These are phyloP conservation scores for Mionectes olivaceus DNA, from an alignment of 2,797 vertebrate genomes.

Conservation along the genomic window DNA sequence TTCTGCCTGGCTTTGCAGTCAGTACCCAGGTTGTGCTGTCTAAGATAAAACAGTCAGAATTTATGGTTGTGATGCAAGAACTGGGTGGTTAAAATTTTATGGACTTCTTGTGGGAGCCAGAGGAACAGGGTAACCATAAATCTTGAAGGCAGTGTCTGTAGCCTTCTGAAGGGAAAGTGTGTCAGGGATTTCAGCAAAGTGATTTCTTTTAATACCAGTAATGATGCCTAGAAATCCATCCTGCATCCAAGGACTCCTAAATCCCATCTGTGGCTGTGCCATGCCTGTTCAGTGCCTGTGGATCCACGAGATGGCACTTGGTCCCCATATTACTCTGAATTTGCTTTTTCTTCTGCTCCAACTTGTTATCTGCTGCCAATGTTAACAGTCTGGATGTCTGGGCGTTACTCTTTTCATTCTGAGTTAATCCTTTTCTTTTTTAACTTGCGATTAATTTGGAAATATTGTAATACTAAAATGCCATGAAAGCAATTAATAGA, in stretches of 20 bases:
- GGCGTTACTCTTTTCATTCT: not conserved
- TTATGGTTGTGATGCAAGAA: not conserved
- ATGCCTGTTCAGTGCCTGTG: not conserved
- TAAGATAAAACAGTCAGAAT: not conserved
- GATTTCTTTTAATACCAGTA: not conserved
- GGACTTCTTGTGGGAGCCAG: not conserved
- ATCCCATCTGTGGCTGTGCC: fast-evolving
- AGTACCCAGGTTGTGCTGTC: not conserved
- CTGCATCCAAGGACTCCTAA: not conserved
- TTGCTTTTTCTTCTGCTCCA: not conserved
- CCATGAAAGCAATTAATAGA: not conserved
- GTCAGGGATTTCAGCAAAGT: not conserved
- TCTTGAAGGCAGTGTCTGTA: not conserved
- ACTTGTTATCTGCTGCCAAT: not conserved
- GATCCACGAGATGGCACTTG: conserved; percentile 53
- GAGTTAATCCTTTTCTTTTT: not conserved
- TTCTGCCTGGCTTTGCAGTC: not conserved
- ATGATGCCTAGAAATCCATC: not conserved
- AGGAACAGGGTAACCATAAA: not conserved
- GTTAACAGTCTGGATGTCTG: not conserved
- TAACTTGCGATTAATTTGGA: not conserved
- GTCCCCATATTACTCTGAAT: not conserved
- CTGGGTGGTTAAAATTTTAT: conserved; percentile 6
- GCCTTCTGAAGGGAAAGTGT: not conserved
- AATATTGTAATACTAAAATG: not conserved